phyloP scores from a whole-genome alignment of 2,113 vertebrate genomes.

The Ictalurus furcatus region DNA sequence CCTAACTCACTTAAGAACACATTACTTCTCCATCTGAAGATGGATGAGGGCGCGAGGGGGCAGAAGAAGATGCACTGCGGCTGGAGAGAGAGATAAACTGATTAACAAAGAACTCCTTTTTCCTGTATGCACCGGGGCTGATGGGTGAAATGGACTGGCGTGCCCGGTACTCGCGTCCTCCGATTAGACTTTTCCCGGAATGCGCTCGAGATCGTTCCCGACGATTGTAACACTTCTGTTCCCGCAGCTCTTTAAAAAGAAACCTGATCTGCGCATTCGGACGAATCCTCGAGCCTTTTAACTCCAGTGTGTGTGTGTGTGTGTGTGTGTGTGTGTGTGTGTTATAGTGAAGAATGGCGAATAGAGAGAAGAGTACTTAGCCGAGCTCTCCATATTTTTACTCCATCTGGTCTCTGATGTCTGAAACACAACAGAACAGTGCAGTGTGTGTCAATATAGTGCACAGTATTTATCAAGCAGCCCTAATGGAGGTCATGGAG shows the following conservation, averaged over 20 bases:
- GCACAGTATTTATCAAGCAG: not conserved
- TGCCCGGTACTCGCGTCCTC: conserved; percentile 70
- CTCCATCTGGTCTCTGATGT: not conserved
- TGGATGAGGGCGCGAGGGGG: conserved; percentile 43
- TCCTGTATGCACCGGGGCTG: conserved; percentile 70
- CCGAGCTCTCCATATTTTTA: conserved; percentile 9
- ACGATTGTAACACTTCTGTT: conserved; percentile 72
- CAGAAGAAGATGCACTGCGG: conserved; percentile 52
- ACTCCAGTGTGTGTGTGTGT: conserved; percentile 58
- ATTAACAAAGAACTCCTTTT: conserved; percentile 71
- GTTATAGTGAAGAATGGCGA: not conserved
- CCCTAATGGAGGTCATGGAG: not conserved
- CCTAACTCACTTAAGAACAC: conserved; percentile 64
- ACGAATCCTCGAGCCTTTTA: conserved; percentile 72
- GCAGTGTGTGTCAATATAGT: conserved; percentile 6
- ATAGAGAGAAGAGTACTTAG: conserved; percentile 12
- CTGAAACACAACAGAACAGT: not conserved
- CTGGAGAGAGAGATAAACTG: conserved; percentile 65
- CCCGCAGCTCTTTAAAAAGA: conserved; percentile 81
- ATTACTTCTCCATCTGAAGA: conserved; percentile 59
- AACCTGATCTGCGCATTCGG: conserved; percentile 66
- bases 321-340: conserved; percentile 54
- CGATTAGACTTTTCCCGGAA: conserved; percentile 75
- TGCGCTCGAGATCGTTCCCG: conserved; percentile 74
- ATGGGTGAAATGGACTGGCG: conserved; percentile 57